Percentiles rank a stretch among this genome's conserved stretches.
phyloP scores from a whole-genome alignment of 2,888 invertebrate genomes.

The Xestia rhomboidea region DNA sequence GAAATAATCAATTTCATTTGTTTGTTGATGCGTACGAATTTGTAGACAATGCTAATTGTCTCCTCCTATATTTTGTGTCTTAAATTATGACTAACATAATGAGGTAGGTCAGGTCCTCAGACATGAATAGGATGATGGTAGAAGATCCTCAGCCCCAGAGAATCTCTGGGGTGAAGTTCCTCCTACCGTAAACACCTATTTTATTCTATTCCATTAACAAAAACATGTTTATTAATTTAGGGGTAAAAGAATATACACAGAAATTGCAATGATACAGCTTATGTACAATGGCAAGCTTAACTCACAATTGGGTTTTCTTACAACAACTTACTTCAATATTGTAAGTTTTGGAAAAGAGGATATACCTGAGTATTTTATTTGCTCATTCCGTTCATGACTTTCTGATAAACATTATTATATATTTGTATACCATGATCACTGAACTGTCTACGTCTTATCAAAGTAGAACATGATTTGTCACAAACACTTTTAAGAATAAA shows the following conservation, averaged over 20 bases:
- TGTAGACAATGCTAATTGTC: constrained; percentile 23
- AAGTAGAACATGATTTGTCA: constrained; percentile 6
- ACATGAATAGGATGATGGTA: not conserved
- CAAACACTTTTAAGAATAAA: constrained; percentile 2
- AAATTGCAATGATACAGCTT: not conserved
- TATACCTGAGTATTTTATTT: not conserved
- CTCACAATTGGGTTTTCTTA: not conserved
- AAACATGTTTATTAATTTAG: not conserved
- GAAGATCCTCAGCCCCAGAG: not conserved
- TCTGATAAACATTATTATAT: not conserved
- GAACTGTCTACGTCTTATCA: constrained; percentile 4
- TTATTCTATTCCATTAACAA: not conserved
- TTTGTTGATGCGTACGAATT: not conserved
- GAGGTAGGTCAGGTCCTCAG: not conserved
- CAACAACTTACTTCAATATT: not conserved
- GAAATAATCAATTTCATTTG: too few species aligned
- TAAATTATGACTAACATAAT: not conserved
- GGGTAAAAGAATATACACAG: not conserved
- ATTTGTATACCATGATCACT: constrained; percentile 6
- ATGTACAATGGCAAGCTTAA: not conserved
- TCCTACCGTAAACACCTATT: not conserved
- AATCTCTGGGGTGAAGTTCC: too few species aligned
- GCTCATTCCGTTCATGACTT: not conserved
- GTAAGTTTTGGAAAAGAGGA: not conserved
- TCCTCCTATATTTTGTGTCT: not conserved